Evolutionary conservation across 2,888 invertebrate species (phyloP), one percentile per base, ranked within the genome.

Genomic region (Incurvaria masculella): DNA sequence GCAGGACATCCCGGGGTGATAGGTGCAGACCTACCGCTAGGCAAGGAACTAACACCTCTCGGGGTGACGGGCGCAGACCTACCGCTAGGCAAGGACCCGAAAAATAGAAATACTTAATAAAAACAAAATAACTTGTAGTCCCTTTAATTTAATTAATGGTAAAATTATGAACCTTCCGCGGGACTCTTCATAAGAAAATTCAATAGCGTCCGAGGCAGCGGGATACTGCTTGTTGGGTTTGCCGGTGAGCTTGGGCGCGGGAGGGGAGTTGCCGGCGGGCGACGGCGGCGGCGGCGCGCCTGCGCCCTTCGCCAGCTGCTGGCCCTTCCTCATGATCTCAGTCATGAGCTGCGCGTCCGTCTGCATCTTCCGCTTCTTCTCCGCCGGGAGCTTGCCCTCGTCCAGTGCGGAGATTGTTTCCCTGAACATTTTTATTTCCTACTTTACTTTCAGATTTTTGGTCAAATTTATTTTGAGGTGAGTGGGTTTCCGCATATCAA

Each of bases 131-230:
- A n/a, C n/a, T n/a, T n/a, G n/a, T n/a, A n/a, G n/a, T n/a, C n/a
- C n/a, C n/a, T n/a, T n/a, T n/a, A n/a, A n/a, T n/a, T n/a, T n/a
- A n/a, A n/a, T n/a, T n/a, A n/a, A n/a, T n/a, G n/a, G n/a, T n/a
- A n/a, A n/a, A n/a, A n/a, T n/a, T n/a, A n/a, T n/a, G n/a, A 83
- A 91, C 58, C 93, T 80, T 1, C 94, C 94, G 59, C 81, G 80
- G 2, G 69, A 63, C 18, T 78, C 73, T 47, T 83, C 83, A 50
- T 81, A 79, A 45, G 82, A 82, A 52, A 91, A 82, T 48, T 79
- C 75, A 2, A 92, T 76, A 1, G 83, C 78, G 4, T 81, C 78
- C 52, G 86, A 87, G 19, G 86, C 83, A 4, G 84, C 76, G 2
- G 81, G 81, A 55, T 82, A 84, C 39, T 65, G 57, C 2, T 64